phyloP scores from a whole-genome alignment of 2,888 invertebrate genomes.

The Drosophila anomalata region DNA sequence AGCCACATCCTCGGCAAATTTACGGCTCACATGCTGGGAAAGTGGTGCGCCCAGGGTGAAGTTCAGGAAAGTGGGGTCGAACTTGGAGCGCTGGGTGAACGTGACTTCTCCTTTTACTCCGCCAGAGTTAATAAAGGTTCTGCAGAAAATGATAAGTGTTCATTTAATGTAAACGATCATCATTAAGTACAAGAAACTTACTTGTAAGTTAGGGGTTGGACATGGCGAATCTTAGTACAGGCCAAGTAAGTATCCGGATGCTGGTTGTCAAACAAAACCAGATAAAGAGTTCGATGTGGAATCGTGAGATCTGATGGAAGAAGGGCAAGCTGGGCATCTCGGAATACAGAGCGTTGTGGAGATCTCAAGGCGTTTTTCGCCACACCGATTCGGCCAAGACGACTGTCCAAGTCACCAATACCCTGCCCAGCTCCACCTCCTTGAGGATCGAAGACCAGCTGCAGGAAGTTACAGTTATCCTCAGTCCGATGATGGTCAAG shows the following conservation, averaged over 20 bases:
- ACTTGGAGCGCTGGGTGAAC: slow-evolving; percentile 91
- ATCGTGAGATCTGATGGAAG: slow-evolving; percentile 90
- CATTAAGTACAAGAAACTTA: slow-evolving; percentile 83
- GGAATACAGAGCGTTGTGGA: slow-evolving; percentile 85
- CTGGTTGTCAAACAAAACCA: slow-evolving; percentile 91
- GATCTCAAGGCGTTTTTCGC: slow-evolving; percentile 87
- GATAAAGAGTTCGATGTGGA: slow-evolving; percentile 90
- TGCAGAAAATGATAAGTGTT: slow-evolving; percentile 80
- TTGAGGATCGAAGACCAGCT: slow-evolving; percentile 93
- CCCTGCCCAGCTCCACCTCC: slow-evolving; percentile 88
- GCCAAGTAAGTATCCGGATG: slow-evolving; percentile 91
- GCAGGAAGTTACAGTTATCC: slow-evolving; percentile 92
- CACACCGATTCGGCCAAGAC: slow-evolving; percentile 90
- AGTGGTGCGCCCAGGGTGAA: slow-evolving; percentile 89
- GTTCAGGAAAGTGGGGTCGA: slow-evolving; percentile 92
- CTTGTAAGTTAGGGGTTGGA: slow-evolving; percentile 88
- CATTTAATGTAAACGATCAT: rapidly evolving
- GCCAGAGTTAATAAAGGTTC: slow-evolving; percentile 89
- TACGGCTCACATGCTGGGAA: slow-evolving; percentile 88
- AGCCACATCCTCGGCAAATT: slow-evolving; percentile 89
- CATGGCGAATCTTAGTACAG: slow-evolving; percentile 91
- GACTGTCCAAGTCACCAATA: slow-evolving; percentile 91
- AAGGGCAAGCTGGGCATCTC: slow-evolving; percentile 89
- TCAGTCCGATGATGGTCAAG: slow-evolving; percentile 88
- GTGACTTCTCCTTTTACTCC: slow-evolving; percentile 92